Base-by-base conservation (phyloP, 2,797 vertebrate genomes). In the Enoplosus armatus region DNA sequence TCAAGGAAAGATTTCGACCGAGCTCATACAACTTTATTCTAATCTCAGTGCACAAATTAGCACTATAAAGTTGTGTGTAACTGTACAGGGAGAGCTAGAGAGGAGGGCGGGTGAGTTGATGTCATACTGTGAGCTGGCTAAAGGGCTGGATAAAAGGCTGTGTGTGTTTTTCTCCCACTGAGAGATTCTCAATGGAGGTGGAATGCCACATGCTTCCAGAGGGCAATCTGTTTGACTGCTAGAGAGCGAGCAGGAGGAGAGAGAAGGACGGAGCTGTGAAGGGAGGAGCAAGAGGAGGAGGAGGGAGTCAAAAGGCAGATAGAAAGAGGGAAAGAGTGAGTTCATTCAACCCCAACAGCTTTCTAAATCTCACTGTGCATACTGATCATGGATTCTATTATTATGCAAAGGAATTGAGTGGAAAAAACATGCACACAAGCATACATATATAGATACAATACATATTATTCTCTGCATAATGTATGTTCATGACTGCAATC, bases 111-210 rank as follows among this genome's bases (percentile, higher is more conserved):
- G 33, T 45, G 77, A 75, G 63, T 39, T 66, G 61, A 73, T 82
- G 75, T 85, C 73, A 84, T 5, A 50, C 83, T 76, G 84, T 79
- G 85, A 85, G 74, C 70, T 80, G 86, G 79, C 79, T 87, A 74
- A 89, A 82, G 80, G 79, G 55, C 74, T 87, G 75, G 58, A 81
- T 85, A 39, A 84, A 89, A 85, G 80, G 64, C 51, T 70, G 75
- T 75, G 73, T 79, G 76, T 79, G 62, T 76, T 53, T 86, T 82
- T 82, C 74, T 83, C 85, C 87, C 80, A 85, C 78, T 85, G 77
- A 90, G 83, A 87, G 85, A 85, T 90, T 78, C 67, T 92, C 87
- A 88, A 86, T 89, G 64, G 85, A 92, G 75, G 86, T 88, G 86
- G 82, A 87, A 90, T 82, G 86, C 80, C 80, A 89, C 85, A 87